These are phyloP conservation scores for Syrrhaptes paradoxus DNA, from an alignment of 2,113 vertebrate species.

Conservation along the genomic window DNA sequence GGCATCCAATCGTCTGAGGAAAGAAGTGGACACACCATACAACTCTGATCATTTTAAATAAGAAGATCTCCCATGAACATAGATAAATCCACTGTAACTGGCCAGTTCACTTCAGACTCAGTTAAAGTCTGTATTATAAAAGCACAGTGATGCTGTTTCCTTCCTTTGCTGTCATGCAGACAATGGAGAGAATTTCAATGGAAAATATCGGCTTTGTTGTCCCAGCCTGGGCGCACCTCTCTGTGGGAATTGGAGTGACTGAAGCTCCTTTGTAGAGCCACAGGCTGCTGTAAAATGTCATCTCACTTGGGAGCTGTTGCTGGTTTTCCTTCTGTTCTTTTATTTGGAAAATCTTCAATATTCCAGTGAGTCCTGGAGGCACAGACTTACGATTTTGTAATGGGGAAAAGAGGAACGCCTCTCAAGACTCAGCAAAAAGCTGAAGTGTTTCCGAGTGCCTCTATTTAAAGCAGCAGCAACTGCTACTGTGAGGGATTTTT, in stretches of 20 bases:
- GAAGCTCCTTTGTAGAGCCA: background rate
- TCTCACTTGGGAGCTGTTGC: background rate
- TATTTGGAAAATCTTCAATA: constrained; percentile 15
- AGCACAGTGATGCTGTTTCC: background rate
- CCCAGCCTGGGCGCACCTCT: background rate
- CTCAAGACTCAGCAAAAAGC: background rate
- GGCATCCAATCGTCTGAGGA: background rate
- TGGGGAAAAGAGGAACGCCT: background rate
- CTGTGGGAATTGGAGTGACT: background rate
- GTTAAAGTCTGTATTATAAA: background rate
- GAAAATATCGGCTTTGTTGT: background rate
- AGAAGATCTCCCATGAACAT: background rate
- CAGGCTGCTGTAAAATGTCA: background rate
- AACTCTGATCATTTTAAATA: background rate
- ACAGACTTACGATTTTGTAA: background rate
- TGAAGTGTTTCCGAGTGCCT: background rate
- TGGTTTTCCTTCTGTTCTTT: background rate
- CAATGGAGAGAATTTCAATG: background rate
- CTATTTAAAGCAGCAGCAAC: background rate
- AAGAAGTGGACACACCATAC: background rate
- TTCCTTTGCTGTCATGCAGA: background rate
- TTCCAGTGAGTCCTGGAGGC: background rate
- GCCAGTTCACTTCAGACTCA: background rate
- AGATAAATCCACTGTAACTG: background rate
- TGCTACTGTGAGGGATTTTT: background rate